Evolutionary conservation across 2,797 vertebrate species (phyloP).

Genomic region (Odontamblyopus lacepedii): DNA sequence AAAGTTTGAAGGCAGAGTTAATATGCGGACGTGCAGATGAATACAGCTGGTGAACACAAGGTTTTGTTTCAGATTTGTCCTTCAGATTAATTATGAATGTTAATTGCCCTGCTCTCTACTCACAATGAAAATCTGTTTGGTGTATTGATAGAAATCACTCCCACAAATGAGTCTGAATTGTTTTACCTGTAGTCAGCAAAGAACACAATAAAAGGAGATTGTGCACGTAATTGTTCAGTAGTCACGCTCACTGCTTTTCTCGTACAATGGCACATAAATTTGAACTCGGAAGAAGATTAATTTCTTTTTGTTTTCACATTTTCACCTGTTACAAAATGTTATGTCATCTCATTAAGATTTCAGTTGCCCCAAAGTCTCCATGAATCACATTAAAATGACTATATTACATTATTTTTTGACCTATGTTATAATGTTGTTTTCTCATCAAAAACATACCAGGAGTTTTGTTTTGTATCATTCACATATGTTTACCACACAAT

Average conservation of each 20-base stretch:
- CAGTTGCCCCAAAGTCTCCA: too few relatives aligned
- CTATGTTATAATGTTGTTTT: too few relatives aligned
- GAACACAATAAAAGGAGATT: background rate
- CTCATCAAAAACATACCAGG: too few relatives aligned
- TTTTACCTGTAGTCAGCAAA: slow-evolving; percentile 15
- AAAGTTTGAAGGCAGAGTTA: slow-evolving; percentile 41
- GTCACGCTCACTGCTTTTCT: background rate
- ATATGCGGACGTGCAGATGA: slow-evolving; percentile 9
- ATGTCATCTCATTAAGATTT: too few relatives aligned
- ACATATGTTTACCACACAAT: too few relatives aligned
- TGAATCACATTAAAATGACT: too few relatives aligned
- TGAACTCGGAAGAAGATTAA: background rate
- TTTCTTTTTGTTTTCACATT: background rate
- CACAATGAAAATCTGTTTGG: slow-evolving; percentile 5
- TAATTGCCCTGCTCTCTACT: slow-evolving; percentile 41
- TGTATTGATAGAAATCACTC: slow-evolving; percentile 36
- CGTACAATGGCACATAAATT: background rate
- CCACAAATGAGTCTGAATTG: slow-evolving; percentile 38
- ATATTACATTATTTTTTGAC: too few relatives aligned
- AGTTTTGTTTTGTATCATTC: too few relatives aligned
- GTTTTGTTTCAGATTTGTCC: slow-evolving; percentile 43
- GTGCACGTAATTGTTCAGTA: background rate
- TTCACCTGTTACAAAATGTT: background rate
- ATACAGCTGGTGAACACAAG: slow-evolving; percentile 24
- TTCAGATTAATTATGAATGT: slow-evolving; percentile 45